Evolutionary conservation across 1,140 invertebrate species (phyloP), one percentile per base, ranked within the genome.

Genomic region (Sitodiplosis mosellana): DNA sequence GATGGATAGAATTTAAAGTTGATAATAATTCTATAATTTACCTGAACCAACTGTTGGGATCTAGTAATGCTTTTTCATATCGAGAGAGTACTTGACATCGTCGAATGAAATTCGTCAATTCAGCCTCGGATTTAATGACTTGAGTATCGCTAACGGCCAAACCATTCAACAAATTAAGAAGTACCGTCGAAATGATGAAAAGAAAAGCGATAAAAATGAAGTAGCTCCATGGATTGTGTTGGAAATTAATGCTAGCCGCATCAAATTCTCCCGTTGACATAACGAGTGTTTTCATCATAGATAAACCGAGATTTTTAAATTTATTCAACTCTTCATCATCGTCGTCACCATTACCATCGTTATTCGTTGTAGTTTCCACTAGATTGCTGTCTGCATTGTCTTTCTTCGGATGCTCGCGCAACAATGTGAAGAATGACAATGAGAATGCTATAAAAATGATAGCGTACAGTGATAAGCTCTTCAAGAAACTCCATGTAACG

Each of bases 181-280:
- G 57, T 19, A 87, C 81, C 42, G 87, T 83, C 0, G 80, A 76
- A 48, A 87, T 80, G 51, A 84, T 73, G 53, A 87, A 81, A 2
- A 87, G 76, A 51, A 87, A 87, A 1, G 81, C 60, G 8, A 83
- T 67, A 56, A 87, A 86, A 20, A 87, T 73, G 1, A 83, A 51
- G 51, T 80, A 78, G 55, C 80, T 82, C 20, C 73, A 72, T 8
- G 76, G 55, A 6, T 78, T 76, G n/a, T 67, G 64, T 17, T 74
- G 63, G 53, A 87, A 86, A 27, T 81, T 76, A 15, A 87, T 78
- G 15, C 74, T 74, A 5, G 72, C 67, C 0, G 81, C 81, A 52
- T 87, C 82, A 53, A 86, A 83, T 61, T 87, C 83, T 11, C 83
- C 83, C 0, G 82, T 86, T 18, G 86, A 67, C 83, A 87, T 87